These are phyloP conservation scores for Phenganax subtilis DNA, from an alignment of 92 coral and sea anemone species.

Conservation along the genomic window DNA sequence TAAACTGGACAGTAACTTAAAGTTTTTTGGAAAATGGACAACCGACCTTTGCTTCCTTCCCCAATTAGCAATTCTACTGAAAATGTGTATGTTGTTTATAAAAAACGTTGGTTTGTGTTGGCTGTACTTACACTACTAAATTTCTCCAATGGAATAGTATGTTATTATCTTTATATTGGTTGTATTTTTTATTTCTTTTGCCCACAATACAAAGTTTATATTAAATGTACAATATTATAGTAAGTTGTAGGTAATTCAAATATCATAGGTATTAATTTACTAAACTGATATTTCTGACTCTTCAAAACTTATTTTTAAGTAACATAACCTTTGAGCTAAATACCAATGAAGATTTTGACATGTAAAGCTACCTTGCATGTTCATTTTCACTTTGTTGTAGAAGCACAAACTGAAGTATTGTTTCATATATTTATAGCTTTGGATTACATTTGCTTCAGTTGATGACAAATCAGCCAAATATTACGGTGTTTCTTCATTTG, in stretches of 20 bases:
- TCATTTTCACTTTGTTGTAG: neutral
- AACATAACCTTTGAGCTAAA: no score
- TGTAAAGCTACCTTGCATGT: neutral
- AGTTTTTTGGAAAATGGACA: neutral
- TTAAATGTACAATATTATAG: neutral
- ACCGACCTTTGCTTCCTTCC: neutral
- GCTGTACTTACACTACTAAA: constrained; percentile 65
- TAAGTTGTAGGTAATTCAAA: no score
- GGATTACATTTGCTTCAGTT: constrained; percentile 86
- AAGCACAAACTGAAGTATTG: neutral
- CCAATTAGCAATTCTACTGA: neutral
- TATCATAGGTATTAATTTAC: no score
- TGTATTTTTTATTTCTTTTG: no score
- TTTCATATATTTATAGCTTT: constrained; percentile 51
- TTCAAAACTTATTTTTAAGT: no score
- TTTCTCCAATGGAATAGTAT: constrained; percentile 85
- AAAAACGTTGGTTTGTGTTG: constrained; percentile 79
- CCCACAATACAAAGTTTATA: neutral
- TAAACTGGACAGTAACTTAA: no score
- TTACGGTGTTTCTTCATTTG: constrained; percentile 45
- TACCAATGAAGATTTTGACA: no score
- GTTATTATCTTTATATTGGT: neutral
- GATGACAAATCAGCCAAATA: constrained; percentile 62
- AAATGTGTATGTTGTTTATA: constrained; percentile 53
- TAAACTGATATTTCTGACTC: no score